Evolutionary conservation across 2,888 invertebrate species (phyloP).

Genomic region (Conops quadrifasciatus): DNA sequence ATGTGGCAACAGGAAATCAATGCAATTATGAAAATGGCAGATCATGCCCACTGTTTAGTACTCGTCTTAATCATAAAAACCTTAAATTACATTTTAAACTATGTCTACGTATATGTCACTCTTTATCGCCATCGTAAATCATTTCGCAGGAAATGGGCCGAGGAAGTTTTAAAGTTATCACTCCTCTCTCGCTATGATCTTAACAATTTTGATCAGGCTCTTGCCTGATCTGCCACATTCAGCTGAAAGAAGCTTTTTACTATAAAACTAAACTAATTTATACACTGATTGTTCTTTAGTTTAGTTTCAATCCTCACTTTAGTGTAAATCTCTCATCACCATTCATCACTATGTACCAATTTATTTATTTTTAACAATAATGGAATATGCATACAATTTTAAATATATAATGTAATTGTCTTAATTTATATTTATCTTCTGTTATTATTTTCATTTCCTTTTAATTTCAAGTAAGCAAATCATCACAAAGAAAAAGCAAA

Average conservation of each 20-base stretch:
- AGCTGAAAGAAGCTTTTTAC: background rate
- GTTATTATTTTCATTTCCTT: conserved; percentile 24
- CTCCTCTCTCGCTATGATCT: conserved; percentile 6
- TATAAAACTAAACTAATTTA: background rate
- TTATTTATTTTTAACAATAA: background rate
- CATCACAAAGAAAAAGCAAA: conserved; percentile 50
- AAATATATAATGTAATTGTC: no score
- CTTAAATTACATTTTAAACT: conserved; percentile 58
- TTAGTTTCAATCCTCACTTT: background rate
- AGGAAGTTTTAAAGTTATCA: conserved; percentile 32
- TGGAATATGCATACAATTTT: background rate
- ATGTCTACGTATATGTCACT: conserved; percentile 59
- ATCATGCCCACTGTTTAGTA: conserved; percentile 15
- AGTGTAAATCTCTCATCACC: background rate
- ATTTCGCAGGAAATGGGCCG: conserved; percentile 63
- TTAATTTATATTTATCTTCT: background rate
- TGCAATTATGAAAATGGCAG: conserved; percentile 29
- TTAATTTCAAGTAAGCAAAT: conserved; percentile 44
- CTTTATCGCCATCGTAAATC: conserved; percentile 65
- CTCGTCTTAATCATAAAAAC: conserved; percentile 37
- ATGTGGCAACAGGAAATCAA: conserved; percentile 30
- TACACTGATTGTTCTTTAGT: background rate
- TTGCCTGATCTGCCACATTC: background rate
- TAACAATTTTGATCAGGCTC: background rate
- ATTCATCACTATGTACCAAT: background rate